phyloP scores from a whole-genome alignment of 2,888 invertebrate species.

The Norana najaformis region DNA sequence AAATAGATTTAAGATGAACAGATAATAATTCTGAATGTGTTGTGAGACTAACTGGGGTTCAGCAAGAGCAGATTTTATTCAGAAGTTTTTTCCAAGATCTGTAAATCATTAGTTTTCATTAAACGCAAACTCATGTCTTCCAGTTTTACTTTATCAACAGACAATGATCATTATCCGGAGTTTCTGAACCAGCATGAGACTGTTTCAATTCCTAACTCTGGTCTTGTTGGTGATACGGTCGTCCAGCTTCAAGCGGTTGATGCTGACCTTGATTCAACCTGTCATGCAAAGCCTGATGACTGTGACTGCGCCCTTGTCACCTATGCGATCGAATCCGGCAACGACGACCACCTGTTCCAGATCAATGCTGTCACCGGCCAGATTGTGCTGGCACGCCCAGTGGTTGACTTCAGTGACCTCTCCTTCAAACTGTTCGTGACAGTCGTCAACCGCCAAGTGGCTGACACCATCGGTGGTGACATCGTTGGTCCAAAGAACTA shows the following conservation, averaged over 20 bases:
- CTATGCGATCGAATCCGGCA: conserved; percentile 36
- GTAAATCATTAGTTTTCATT: neutral
- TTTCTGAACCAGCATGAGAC: conserved; percentile 14
- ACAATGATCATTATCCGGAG: conserved; percentile 21
- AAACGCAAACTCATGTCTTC: too few species aligned
- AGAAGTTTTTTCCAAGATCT: neutral
- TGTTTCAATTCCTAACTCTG: neutral
- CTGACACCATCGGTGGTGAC: conserved; percentile 24
- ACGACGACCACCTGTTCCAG: conserved; percentile 29
- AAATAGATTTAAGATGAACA: neutral
- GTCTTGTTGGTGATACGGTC: neutral
- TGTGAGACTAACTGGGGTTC: neutral
- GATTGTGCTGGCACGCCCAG: conserved; percentile 6
- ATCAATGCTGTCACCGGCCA: conserved; percentile 31
- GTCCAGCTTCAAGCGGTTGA: conserved; percentile 8
- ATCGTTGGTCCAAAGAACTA: conserved; percentile 32
- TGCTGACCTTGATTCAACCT: neutral
- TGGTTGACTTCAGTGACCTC: neutral
- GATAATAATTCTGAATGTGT: neutral
- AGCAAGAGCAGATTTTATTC: neutral
- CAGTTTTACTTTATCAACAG: neutral
- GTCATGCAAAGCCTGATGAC: neutral
- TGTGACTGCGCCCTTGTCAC: conserved; percentile 32
- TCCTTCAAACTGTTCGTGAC: conserved; percentile 25
- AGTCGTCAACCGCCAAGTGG: conserved; percentile 25